A percentile compares a stretch with the other conserved stretches of the same genome.
These are phyloP conservation scores for Platygyra sinensis DNA, from an alignment of 64 coral and sea anemone species.

Conservation along the genomic window DNA sequence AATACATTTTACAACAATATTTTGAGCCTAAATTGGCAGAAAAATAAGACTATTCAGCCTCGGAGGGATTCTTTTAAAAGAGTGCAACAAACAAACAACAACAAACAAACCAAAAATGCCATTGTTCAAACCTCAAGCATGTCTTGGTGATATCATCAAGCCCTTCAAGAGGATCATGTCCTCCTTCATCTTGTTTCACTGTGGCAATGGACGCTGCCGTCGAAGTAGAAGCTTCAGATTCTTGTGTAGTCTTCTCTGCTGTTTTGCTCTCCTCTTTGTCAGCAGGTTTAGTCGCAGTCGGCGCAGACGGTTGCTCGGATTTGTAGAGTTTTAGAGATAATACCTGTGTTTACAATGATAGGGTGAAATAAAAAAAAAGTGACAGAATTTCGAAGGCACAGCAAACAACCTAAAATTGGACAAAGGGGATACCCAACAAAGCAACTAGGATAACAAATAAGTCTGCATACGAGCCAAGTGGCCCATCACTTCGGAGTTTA, in stretches of 20 bases:
- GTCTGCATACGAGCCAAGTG: too few relatives aligned
- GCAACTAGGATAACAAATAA: too few relatives aligned
- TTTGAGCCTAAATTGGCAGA: too few relatives aligned
- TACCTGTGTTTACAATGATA: constrained; percentile 47
- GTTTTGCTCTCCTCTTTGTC: constrained; percentile 31
- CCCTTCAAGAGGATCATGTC: constrained; percentile 73
- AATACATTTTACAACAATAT: too few relatives aligned
- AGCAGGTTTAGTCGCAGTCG: not conserved
- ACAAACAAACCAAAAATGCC: too few relatives aligned
- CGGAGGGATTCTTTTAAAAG: too few relatives aligned
- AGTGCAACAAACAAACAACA: too few relatives aligned
- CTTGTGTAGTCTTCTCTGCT: not conserved
- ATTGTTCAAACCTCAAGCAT: constrained; percentile 75
- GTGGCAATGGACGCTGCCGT: not conserved
- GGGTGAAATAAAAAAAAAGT: not conserved
- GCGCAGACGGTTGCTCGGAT: constrained; percentile 10
- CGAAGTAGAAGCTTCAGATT: not conserved
- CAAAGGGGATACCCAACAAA: too few relatives aligned
- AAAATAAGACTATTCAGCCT: too few relatives aligned
- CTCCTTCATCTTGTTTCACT: constrained; percentile 34
- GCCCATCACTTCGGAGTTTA: too few relatives aligned
- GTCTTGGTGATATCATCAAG: constrained; percentile 82
- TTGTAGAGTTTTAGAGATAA: constrained; percentile 87
- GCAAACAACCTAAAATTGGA: too few relatives aligned
- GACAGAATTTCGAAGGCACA: too few relatives aligned